phyloP scores from a whole-genome alignment of 1,140 invertebrate genomes.

The Caenorhabditis elegans region WBcel235 BX284603.4:11250001-11250500 shows the following conservation, averaged over 20 bases:
- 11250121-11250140: neutral
- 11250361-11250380: neutral
- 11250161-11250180: neutral
- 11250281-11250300: slow-evolving; percentile 15
- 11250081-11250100: neutral
- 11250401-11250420: neutral
- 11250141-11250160: neutral
- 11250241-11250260: neutral
- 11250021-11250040: no score
- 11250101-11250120: neutral
- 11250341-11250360: neutral
- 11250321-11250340: neutral
- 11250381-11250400: slow-evolving; percentile 1
- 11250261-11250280: neutral
- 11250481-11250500: no score
- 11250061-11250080: neutral
- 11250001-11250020: no score
- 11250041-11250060: no score
- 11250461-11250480: no score
- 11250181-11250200: neutral
- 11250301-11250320: slow-evolving; percentile 1
- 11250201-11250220: neutral
- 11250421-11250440: neutral
- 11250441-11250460: no score
- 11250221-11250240: neutral